Conservation (phyloP, 2,888 invertebrate species). For the Caenorhabditis drosophilae region DNA sequence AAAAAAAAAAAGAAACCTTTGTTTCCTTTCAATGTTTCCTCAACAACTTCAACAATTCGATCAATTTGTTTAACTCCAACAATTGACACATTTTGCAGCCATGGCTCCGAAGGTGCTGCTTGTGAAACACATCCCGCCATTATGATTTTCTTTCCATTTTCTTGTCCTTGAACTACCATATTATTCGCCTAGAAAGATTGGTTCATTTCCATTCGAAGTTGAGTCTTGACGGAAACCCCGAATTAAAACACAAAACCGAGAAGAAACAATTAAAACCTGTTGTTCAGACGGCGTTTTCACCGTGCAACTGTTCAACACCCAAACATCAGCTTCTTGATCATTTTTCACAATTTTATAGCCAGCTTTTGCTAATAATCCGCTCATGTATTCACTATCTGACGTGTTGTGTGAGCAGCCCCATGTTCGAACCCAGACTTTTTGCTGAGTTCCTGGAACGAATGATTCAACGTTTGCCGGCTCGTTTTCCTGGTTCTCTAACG, state of each 20-base stretch:
- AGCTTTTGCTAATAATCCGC: slow-evolving; percentile 81
- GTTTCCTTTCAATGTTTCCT: slow-evolving; percentile 89
- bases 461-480: slow-evolving; percentile 45
- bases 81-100: slow-evolving; percentile 80
- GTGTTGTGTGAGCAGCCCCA: slow-evolving; percentile 79
- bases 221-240: too few species aligned
- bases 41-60: slow-evolving; percentile 93
- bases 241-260: too few species aligned
- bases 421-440: slow-evolving; percentile 54
- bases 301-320: slow-evolving; percentile 96
- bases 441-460: slow-evolving; percentile 46
- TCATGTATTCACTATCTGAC: slow-evolving; percentile 98
- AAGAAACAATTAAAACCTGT: too few species aligned
- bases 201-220: too few species aligned
- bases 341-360: slow-evolving; percentile 73
- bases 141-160: slow-evolving; percentile 73
- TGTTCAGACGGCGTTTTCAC: slow-evolving; percentile 93
- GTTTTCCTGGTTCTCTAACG: slow-evolving; percentile 13
- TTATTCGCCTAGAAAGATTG: too few species aligned
- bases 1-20: slow-evolving; percentile 16
- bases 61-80: slow-evolving; percentile 99
- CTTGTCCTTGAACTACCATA: slow-evolving; percentile 42
- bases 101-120: slow-evolving; percentile 74
- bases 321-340: slow-evolving; percentile 84
- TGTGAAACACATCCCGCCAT: slow-evolving; percentile 98